phyloP scores from a whole-genome alignment of 2,113 vertebrate genomes.

The Tricholaema leucomelas region DNA sequence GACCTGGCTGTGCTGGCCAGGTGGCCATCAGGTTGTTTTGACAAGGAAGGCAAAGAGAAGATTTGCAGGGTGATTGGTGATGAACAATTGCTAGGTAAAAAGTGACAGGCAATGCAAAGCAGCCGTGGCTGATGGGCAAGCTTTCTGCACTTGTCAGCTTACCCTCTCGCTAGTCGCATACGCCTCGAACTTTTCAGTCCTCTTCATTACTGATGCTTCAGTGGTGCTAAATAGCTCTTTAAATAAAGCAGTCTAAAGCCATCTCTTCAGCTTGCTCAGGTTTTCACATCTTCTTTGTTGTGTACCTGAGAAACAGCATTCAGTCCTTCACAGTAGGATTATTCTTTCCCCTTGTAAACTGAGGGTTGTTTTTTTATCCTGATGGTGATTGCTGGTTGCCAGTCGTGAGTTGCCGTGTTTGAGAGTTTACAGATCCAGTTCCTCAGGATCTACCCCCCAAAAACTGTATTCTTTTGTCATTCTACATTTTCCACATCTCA shows the following conservation, averaged over 20 bases:
- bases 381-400: not conserved
- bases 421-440: not conserved
- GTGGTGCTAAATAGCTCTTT: not conserved
- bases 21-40: slow-evolving; percentile 32
- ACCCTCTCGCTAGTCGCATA: not conserved
- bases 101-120: not conserved
- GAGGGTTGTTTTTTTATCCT: not conserved
- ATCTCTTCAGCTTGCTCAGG: not conserved
- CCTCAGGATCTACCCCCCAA: not conserved
- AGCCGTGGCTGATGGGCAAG: not conserved
- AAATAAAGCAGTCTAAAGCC: not conserved
- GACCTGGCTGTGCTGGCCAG: slow-evolving; percentile 17
- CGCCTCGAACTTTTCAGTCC: not conserved
- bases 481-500: not conserved
- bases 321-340: not conserved
- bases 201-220: slow-evolving; percentile 8
- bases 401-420: not conserved
- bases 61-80: not conserved
- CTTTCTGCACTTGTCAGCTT: not conserved
- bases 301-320: not conserved
- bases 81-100: slow-evolving; percentile 28
- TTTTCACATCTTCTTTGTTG: not conserved
- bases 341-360: not conserved
- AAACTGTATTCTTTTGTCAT: not conserved
- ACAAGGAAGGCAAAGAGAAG: slow-evolving; percentile 50